Base-by-base conservation (phyloP, 2,888 invertebrate genomes). In the Drosophila phalerata region DNA sequence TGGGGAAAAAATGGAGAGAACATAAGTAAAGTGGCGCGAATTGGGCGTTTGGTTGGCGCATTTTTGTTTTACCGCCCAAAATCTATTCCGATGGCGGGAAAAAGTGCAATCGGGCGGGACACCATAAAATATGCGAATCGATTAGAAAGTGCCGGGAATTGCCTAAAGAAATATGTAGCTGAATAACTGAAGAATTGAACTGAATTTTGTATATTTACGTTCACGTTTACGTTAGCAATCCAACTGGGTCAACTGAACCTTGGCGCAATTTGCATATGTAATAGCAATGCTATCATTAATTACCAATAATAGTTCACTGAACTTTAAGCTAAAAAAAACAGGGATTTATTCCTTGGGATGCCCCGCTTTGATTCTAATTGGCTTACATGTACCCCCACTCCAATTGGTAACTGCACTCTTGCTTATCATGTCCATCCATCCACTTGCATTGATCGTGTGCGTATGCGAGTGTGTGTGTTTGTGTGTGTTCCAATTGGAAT, bases 1-100 rank as follows among this genome's bases (percentile, higher is more conserved):
- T 60, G 71, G 53, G 57, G 65, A 75, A 70, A 67, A 71, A 75
- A 66, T 69, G 71, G 71, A 78, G 67, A 78, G 69, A 61, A 71
- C 53, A 77, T 58, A 72, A 62, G 48, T 65, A 85, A 86, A 87
- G 79, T 87, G 89, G 87, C 89, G 85, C 85, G 89, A 87, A 85
- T 85, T 84, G 84, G 87, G 77, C 85, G 77, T 87, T 89, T 81
- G 57, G 82, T 85, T 87, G 80, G 80, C 87, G 89, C 85, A 84
- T 75, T 84, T 88, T 82, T 71, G 79, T 77, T 83, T 84, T 88
- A 83, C 83, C 88, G 89, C 84, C 84, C 87, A 84, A 84, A 88
- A 83, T 86, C 84, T 78, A 81, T 85, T 57, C 71, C 55, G 70
- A 76, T 88, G 84, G 84, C 84, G 84, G 73, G 84, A 88, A 80